Percentiles rank a stretch among this genome's conserved stretches.
phyloP scores from a whole-genome alignment of 2,888 invertebrate species.

The Malachius bipustulatus region DNA sequence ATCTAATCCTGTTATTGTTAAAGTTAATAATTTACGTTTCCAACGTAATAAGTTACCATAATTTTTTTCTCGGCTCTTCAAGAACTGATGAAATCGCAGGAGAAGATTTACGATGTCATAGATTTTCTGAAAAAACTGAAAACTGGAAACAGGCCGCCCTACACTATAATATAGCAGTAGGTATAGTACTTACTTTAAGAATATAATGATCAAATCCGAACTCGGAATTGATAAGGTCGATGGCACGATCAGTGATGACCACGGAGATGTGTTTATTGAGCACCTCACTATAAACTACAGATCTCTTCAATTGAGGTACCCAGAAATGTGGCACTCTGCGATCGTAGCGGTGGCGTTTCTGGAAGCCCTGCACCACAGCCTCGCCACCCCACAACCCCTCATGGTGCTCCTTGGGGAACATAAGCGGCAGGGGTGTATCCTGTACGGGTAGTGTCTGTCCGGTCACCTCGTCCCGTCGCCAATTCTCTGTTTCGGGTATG shows the following conservation, averaged over 20 bases:
- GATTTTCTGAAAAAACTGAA: too few species aligned
- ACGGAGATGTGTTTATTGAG: slow-evolving; percentile 74
- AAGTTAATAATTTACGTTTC: too few species aligned
- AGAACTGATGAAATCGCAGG: too few species aligned
- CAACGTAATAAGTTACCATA: too few species aligned
- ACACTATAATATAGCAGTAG: neutral
- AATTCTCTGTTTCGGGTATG: slow-evolving; percentile 60
- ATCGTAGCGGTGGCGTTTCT: slow-evolving; percentile 46
- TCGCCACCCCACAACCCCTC: slow-evolving; percentile 95
- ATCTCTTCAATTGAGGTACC: slow-evolving; percentile 69
- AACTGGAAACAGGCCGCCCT: neutral
- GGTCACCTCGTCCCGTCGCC: slow-evolving; percentile 58
- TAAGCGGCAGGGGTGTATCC: slow-evolving; percentile 63
- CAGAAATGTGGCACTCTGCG: slow-evolving; percentile 74
- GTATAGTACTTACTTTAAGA: slow-evolving; percentile 54
- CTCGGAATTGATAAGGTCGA: slow-evolving; percentile 74
- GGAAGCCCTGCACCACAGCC: slow-evolving; percentile 79
- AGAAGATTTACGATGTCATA: too few species aligned
- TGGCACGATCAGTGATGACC: slow-evolving; percentile 71
- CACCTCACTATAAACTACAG: slow-evolving; percentile 83
- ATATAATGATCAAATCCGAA: slow-evolving; percentile 94
- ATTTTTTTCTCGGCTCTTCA: too few species aligned
- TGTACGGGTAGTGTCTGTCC: slow-evolving; percentile 62
- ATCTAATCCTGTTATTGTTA: too few species aligned
- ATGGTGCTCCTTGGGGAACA: slow-evolving; percentile 67